Percentiles rank a stretch among this genome's conserved stretches.
phyloP scores from a whole-genome alignment of 2,113 vertebrate species.

The Jaculus jaculus region DNA sequence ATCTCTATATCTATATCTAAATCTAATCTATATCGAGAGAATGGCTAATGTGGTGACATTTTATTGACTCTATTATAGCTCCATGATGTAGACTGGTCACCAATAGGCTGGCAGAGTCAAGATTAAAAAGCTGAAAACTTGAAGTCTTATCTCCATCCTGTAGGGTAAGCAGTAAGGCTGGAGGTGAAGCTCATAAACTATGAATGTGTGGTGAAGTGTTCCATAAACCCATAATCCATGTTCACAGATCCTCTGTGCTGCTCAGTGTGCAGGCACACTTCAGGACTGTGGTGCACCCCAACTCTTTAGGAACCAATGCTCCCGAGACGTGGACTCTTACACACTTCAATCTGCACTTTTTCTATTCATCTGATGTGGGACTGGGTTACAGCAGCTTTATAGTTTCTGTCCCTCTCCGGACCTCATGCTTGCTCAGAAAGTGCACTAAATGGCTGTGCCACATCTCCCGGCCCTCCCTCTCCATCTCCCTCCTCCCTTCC shows the following conservation, averaged over 20 bases:
- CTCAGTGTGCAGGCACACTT: not conserved
- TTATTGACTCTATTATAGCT: not conserved
- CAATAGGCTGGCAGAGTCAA: not conserved
- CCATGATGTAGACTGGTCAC: fast-evolving
- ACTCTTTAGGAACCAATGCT: not conserved
- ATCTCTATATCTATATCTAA: too few species aligned
- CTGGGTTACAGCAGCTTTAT: too few species aligned
- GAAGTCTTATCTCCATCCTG: too few species aligned
- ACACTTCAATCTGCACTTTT: not conserved
- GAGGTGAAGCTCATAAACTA: not conserved
- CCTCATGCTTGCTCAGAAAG: too few species aligned
- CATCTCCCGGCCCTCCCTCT: too few species aligned
- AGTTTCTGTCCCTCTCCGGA: too few species aligned
- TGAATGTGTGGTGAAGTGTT: not conserved
- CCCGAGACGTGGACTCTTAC: not conserved
- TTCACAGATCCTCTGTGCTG: not conserved
- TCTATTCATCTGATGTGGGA: not conserved
- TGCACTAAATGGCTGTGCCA: too few species aligned
- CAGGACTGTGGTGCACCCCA: not conserved
- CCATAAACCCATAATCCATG: not conserved
- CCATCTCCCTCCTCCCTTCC: too few species aligned
- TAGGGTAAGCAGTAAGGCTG: not conserved
- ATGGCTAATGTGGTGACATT: not conserved
- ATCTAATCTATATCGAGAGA: too few species aligned
- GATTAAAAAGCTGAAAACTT: not conserved